Percentiles rank a stretch among this genome's conserved stretches.
These are phyloP conservation scores for Aphidius colemani DNA, from an alignment of 2,888 invertebrate species.

Conservation along the genomic window DNA sequence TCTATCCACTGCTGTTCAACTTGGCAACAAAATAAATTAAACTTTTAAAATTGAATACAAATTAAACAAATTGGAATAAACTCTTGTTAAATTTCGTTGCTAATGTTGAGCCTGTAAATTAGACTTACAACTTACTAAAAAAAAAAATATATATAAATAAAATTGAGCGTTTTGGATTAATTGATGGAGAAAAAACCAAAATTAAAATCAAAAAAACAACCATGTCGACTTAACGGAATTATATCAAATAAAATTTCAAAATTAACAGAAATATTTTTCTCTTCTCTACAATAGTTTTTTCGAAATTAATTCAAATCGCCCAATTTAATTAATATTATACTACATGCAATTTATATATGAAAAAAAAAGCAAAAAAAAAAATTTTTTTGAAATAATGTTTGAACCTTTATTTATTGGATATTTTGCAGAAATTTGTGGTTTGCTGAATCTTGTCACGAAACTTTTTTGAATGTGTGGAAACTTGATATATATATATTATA, in stretches of 20 bases:
- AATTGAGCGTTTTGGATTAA: constrained; percentile 48
- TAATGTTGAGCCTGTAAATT: constrained; percentile 49
- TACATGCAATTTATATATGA: constrained; percentile 25
- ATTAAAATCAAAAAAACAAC: constrained; percentile 15
- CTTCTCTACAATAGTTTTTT: not conserved
- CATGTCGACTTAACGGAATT: not conserved
- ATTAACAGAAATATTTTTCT: too few relatives aligned
- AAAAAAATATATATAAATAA: constrained; percentile 27
- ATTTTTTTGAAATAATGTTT: constrained; percentile 32
- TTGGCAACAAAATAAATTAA: constrained; percentile 46
- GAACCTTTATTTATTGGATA: constrained; percentile 46
- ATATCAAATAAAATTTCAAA: not conserved
- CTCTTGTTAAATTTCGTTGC: constrained; percentile 43
- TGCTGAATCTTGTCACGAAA: constrained; percentile 58
- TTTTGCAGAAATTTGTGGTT: constrained; percentile 59
- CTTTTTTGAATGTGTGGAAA: constrained; percentile 58
- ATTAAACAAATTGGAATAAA: constrained; percentile 13
- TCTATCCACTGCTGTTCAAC: constrained; percentile 54
- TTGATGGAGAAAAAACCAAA: constrained; percentile 30
- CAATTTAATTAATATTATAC: constrained; percentile 28
- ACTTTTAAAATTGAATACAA: not conserved
- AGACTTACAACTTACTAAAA: constrained; percentile 50
- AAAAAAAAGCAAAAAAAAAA: constrained; percentile 17
- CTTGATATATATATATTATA: constrained; percentile 47
- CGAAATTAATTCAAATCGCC: constrained; percentile 28